phyloP scores from a whole-genome alignment of 2,888 invertebrate species.

The Hypomecis atomaria region DNA sequence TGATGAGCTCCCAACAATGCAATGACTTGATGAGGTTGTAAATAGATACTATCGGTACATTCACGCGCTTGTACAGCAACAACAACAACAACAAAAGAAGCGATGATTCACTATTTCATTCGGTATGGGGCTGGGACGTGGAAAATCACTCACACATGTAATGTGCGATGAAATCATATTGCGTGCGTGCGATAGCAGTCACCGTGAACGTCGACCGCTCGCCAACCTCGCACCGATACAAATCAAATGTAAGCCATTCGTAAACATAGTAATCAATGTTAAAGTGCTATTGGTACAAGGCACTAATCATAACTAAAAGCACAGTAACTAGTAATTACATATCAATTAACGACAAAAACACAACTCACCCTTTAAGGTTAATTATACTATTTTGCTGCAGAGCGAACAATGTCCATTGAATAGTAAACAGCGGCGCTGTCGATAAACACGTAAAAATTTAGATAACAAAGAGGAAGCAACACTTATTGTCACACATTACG shows the following conservation, averaged over 20 bases:
- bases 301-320: slow-evolving; percentile 2
- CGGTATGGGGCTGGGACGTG: slow-evolving; percentile 44
- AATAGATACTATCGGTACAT: slow-evolving; percentile 6
- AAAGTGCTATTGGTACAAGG: slow-evolving; percentile 20
- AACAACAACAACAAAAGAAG: slow-evolving; percentile 46
- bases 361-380: slow-evolving; percentile 56
- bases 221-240: slow-evolving; percentile 39
- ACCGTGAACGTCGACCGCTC: slow-evolving; percentile 43
- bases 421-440: slow-evolving; percentile 42
- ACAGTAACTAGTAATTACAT: slow-evolving; percentile 1
- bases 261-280: slow-evolving; percentile 24
- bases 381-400: slow-evolving; percentile 47
- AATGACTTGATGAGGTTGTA: slow-evolving; percentile 1
- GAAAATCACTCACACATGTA: slow-evolving; percentile 57
- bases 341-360: slow-evolving; percentile 14
- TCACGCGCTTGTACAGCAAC: slow-evolving; percentile 33
- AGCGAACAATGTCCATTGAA: slow-evolving; percentile 39
- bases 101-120: slow-evolving; percentile 56
- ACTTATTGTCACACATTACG: slow-evolving; percentile 84
- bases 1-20: slow-evolving; percentile 7
- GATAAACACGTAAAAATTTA: slow-evolving; percentile 68
- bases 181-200: slow-evolving; percentile 52
- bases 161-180: slow-evolving; percentile 55
- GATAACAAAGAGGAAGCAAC: slow-evolving; percentile 80
- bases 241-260: slow-evolving; percentile 47